These are phyloP conservation scores for Cynaeus angustus DNA, from an alignment of 2,888 invertebrate species.

Conservation along the genomic window DNA sequence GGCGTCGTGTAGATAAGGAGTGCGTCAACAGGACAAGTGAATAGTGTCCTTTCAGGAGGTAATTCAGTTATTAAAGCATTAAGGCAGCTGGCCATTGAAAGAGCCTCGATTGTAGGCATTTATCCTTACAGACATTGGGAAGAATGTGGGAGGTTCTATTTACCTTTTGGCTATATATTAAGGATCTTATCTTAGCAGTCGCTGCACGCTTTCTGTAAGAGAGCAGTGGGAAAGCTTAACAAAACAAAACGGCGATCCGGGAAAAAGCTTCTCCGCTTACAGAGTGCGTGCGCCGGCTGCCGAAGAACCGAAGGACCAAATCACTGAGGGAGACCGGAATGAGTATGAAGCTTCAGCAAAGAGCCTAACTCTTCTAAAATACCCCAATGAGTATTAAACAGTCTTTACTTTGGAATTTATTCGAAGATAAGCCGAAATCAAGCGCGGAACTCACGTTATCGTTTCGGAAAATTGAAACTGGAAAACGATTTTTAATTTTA, in stretches of 20 bases:
- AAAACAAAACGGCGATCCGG: conserved; percentile 59
- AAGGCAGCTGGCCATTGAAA: conserved; percentile 15
- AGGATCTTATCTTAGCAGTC: conserved; percentile 57
- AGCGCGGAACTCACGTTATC: not conserved
- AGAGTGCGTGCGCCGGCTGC: conserved; percentile 49
- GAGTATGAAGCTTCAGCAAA: conserved; percentile 18
- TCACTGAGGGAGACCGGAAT: conserved; percentile 34
- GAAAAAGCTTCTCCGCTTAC: conserved; percentile 52
- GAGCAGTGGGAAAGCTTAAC: conserved; percentile 57
- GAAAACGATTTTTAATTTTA: conserved; percentile 14
- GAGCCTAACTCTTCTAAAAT: conserved; percentile 19
- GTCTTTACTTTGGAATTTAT: conserved; percentile 28
- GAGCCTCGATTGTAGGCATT: conserved; percentile 34
- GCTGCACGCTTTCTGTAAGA: conserved; percentile 54
- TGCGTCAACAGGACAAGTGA: conserved; percentile 7
- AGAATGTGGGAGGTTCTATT: conserved; percentile 51
- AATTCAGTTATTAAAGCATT: conserved; percentile 27
- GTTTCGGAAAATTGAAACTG: conserved; percentile 15
- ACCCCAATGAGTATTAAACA: conserved; percentile 27
- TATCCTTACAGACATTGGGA: conserved; percentile 37
- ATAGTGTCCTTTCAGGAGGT: conserved; percentile 11
- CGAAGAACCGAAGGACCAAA: conserved; percentile 33
- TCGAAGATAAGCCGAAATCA: conserved; percentile 19
- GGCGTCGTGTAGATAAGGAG: conserved; percentile 7
- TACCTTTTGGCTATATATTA: conserved; percentile 55